These are phyloP conservation scores for Sphaerodactylus townsendi DNA, from an alignment of 2,113 vertebrate genomes.

Conservation along the genomic window DNA sequence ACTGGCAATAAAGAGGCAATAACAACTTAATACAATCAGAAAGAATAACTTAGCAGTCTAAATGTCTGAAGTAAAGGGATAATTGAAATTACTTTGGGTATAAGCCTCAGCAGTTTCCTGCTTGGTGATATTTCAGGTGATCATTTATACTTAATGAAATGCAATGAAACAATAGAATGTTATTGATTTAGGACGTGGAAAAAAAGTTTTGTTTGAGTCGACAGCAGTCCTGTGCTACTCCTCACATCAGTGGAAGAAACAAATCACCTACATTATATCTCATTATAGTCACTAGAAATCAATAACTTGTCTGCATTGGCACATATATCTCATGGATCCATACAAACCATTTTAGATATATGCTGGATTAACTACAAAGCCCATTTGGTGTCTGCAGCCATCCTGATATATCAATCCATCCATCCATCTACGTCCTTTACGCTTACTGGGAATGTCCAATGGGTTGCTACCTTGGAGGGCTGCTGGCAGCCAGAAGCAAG, in stretches of 20 bases:
- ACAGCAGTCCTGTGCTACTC: constrained; percentile 16
- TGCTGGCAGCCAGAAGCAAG: too few species aligned
- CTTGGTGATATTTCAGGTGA: constrained; percentile 63
- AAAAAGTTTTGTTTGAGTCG: constrained; percentile 37
- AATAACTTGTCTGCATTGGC: constrained; percentile 30
- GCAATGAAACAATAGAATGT: constrained; percentile 40
- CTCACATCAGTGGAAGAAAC: constrained; percentile 48
- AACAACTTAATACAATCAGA: constrained; percentile 59
- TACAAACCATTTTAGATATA: constrained; percentile 1
- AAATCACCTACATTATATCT: constrained; percentile 60
- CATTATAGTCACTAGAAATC: constrained; percentile 49
- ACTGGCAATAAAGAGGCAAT: constrained; percentile 64
- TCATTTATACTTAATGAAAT: constrained; percentile 65
- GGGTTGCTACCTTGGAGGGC: too few species aligned
- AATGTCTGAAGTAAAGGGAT: constrained; percentile 59
- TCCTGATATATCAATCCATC: too few species aligned
- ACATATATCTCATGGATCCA: constrained; percentile 41
- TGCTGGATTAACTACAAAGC: neutral
- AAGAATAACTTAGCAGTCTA: constrained; percentile 61
- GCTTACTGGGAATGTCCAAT: neutral
- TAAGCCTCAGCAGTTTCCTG: constrained; percentile 44
- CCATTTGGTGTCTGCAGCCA: neutral
- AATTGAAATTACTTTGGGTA: constrained; percentile 61
- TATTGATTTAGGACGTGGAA: constrained; percentile 60
- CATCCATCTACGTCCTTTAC: neutral